Percentiles rank a stretch among this genome's conserved stretches.
Evolutionary conservation across 53 echinoderm and acorn worm genomes (phyloP).

Genomic region (Antedon mediterranea): DNA sequence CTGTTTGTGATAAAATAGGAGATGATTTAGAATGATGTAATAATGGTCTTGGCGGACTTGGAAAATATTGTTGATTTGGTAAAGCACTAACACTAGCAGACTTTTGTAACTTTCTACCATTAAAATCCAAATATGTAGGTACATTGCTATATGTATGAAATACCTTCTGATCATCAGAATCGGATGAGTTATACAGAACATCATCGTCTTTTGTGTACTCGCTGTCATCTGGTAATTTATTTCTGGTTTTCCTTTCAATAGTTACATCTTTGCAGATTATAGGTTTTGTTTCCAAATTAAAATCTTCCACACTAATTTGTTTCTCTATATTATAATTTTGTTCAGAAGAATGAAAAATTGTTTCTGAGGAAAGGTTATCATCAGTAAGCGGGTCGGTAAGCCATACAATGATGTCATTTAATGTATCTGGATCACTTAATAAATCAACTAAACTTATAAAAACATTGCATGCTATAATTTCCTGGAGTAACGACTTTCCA

Average conservation of each 20-base stretch:
- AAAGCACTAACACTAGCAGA: neutral
- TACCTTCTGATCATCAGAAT: neutral
- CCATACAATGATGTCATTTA: conserved; percentile 60
- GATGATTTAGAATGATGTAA: neutral
- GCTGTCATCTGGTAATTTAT: neutral
- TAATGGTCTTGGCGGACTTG: neutral
- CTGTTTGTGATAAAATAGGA: neutral
- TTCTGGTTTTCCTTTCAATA: too few species aligned
- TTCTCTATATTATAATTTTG: too few species aligned
- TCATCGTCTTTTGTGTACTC: neutral
- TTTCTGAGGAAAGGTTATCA: too few species aligned
- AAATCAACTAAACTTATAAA: conserved; percentile 40
- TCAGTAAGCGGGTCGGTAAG: too few species aligned
- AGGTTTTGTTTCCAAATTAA: too few species aligned
- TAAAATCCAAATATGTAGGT: neutral
- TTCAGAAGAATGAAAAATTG: too few species aligned
- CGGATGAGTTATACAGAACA: too few species aligned
- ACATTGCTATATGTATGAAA: neutral
- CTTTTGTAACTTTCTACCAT: neutral
- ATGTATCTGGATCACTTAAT: conserved; percentile 64
- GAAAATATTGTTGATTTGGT: neutral
- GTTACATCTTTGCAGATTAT: too few species aligned
- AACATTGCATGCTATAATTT: conserved; percentile 63
- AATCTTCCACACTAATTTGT: too few species aligned
- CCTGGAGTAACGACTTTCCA: conserved; percentile 35